Evolutionary conservation across 2,888 invertebrate species (phyloP), one percentile per base, ranked within the genome.

Genomic region (Corythucha ciliata): DNA sequence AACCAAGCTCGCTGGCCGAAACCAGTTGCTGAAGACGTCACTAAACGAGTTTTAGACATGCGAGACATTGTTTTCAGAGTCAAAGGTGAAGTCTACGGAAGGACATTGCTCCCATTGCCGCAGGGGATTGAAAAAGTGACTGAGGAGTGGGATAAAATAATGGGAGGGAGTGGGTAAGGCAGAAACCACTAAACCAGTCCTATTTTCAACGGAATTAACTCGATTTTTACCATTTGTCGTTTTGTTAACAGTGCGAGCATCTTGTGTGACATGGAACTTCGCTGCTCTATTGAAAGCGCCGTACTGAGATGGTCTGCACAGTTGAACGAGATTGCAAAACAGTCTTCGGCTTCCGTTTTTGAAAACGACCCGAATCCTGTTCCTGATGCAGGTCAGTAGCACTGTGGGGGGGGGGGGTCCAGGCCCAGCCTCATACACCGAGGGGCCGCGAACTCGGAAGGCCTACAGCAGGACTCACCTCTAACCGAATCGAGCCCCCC

Each of bases 51-150:
- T 0, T 77, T 80, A 57, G 74, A 78, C 6, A 71, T 86, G 57
- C 76, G 80, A 57, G 83, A 78, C 64, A 72, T 77, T 47, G 77
- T 86, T 63, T 79, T 79, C 61, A 79, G 84, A 74, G 69, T 88
- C 46, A 81, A 77, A 66, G 92, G 92, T 1, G 50, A 50, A 42
- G 81, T 90, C 69, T 77, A 79, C 40, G 90, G 89, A 60, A 83
- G 88, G 67, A 90, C 88, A 0, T 75, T 90, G 60, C 71, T 93
- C 24, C 88, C 92, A 1, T 79, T 93, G 74, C 92, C 92, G 1
- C 76, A 81, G 59, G 83, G 82, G 3, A 76, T 81, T 2, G 81
- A 82, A 57, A 73, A 73, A 49, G 76, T 87, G 22, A 80, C 79
- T 63, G 72, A 58, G 34, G 53, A 33, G 14, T 44, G 18, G 14